phyloP scores from a whole-genome alignment of 2,113 vertebrate species.

The Typhlomys cinereus region DNA sequence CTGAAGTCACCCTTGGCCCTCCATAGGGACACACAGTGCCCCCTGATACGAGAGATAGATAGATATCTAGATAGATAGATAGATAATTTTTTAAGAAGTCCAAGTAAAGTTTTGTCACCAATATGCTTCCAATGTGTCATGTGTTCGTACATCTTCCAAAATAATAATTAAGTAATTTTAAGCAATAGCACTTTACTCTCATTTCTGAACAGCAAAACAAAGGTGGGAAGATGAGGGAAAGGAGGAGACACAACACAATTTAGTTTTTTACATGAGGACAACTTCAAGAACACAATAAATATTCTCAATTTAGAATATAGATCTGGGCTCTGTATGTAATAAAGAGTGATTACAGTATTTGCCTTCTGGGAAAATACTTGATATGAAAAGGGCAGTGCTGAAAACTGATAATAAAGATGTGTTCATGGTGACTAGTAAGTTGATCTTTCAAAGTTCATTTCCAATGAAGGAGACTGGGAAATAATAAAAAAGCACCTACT shows the following conservation, averaged over 20 bases:
- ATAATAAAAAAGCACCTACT: neutral
- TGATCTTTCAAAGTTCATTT: constrained; percentile 33
- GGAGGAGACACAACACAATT: neutral
- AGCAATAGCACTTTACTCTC: constrained; percentile 20
- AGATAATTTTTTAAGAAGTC: too few species aligned
- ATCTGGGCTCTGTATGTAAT: neutral
- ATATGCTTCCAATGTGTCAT: neutral
- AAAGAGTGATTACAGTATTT: neutral
- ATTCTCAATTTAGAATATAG: constrained; percentile 37
- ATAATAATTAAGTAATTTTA: constrained; percentile 1
- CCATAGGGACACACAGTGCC: too few species aligned
- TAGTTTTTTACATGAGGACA: neutral
- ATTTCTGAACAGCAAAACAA: constrained; percentile 46
- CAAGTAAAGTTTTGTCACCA: constrained; percentile 34
- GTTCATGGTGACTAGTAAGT: neutral
- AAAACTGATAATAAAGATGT: constrained; percentile 1
- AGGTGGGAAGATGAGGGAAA: too few species aligned
- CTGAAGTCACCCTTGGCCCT: too few species aligned
- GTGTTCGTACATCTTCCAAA: constrained; percentile 6
- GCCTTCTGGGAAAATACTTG: constrained; percentile 37
- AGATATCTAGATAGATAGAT: too few species aligned
- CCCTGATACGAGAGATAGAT: too few species aligned
- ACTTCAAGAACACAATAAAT: constrained; percentile 12
- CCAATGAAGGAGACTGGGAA: neutral
- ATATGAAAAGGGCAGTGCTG: neutral